Evolutionary conservation across 2,797 vertebrate genomes (phyloP).

Genomic region (Glyptemys insculpta): DNA sequence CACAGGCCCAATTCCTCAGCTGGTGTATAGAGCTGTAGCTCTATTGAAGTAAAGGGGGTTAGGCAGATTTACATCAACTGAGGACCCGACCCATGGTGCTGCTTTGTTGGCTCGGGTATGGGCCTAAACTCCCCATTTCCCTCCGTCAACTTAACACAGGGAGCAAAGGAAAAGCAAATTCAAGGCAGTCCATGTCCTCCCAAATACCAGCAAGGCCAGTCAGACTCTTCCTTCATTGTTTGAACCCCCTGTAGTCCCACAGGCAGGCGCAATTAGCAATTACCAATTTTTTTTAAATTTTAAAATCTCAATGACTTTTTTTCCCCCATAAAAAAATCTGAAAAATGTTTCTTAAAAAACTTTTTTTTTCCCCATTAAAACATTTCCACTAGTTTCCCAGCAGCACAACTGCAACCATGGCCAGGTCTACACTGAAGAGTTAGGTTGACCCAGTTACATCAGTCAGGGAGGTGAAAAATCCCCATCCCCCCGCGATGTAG

Average conservation of each 20-base stretch:
- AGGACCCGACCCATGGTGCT: rapidly evolving
- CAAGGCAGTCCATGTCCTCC: not conserved
- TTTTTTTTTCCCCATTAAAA: not conserved
- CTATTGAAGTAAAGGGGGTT: not conserved
- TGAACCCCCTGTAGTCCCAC: not conserved
- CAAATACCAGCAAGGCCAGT: not conserved
- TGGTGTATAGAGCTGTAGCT: rapidly evolving
- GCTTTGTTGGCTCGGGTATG: not conserved
- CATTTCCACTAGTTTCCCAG: not conserved
- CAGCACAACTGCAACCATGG: not conserved
- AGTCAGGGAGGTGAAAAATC: not conserved
- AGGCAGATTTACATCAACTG: rapidly evolving
- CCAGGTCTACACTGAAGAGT: not conserved
- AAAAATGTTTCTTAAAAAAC: not conserved
- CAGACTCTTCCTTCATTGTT: not conserved
- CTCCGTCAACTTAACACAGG: not conserved
- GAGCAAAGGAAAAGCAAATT: not conserved
- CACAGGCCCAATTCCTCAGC: not conserved
- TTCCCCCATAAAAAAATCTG: not conserved
- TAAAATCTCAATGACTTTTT: not conserved
- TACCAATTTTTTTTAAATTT: not conserved
- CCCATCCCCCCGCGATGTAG: rapidly evolving
- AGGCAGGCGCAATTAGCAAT: not conserved
- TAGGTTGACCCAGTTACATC: not conserved
- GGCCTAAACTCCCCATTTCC: not conserved